These are phyloP conservation scores for Mesorhabditis belari DNA, from an alignment of 2,888 invertebrate genomes.

Conservation along the genomic window DNA sequence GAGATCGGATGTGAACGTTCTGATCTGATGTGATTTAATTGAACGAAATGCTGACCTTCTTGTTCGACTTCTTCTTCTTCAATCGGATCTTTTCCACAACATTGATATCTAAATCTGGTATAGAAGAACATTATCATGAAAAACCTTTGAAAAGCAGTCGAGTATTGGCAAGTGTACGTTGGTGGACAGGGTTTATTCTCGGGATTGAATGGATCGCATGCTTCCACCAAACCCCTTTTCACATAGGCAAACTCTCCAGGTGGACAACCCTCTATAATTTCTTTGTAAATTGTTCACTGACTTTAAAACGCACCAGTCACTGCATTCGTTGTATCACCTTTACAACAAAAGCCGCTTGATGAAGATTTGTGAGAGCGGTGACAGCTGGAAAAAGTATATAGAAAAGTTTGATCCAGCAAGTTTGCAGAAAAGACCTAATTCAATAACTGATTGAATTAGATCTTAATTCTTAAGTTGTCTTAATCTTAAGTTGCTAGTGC, in stretches of 20 bases:
- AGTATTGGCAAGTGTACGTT: slow-evolving; percentile 38
- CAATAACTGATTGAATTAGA: no score
- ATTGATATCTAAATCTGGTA: slow-evolving; percentile 24
- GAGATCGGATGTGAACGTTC: no score
- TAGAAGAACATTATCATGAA: not conserved
- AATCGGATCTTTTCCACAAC: slow-evolving; percentile 47
- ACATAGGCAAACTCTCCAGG: slow-evolving; percentile 44
- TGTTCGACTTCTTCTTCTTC: slow-evolving; percentile 40
- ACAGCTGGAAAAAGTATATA: no score
- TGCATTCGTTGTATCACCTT: slow-evolving; percentile 37
- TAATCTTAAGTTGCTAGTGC: no score
- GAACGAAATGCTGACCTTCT: slow-evolving; percentile 23
- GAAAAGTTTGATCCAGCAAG: no score
- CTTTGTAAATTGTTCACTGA: slow-evolving; percentile 1
- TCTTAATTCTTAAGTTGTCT: no score
- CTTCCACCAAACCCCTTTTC: slow-evolving; percentile 31
- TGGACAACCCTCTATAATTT: slow-evolving; percentile 39
- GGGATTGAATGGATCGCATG: slow-evolving; percentile 48
- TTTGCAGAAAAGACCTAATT: no score
- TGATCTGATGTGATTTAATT: no score
- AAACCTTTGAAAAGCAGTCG: slow-evolving; percentile 38
- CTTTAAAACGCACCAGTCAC: slow-evolving; percentile 22
- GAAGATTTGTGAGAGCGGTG: slow-evolving; percentile 21
- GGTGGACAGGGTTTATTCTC: slow-evolving; percentile 37
- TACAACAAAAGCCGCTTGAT: slow-evolving; percentile 42